phyloP scores from a whole-genome alignment of 1,140 invertebrate genomes.

The Lasioglossum albipes region DNA sequence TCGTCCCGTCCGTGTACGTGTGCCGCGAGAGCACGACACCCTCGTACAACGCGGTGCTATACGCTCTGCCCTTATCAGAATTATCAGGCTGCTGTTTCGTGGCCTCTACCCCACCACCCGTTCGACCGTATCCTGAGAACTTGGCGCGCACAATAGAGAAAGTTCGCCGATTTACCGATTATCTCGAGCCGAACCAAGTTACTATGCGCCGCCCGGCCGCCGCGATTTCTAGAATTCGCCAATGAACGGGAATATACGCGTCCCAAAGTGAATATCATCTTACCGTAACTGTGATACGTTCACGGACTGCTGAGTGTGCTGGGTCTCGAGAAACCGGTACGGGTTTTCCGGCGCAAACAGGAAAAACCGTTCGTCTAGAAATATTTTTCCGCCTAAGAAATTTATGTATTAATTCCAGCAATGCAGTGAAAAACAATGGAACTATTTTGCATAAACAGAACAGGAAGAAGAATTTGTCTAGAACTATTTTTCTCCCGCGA shows the following conservation, averaged over 20 bases:
- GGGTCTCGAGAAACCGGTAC: too few species aligned
- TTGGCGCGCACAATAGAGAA: conserved; percentile 59
- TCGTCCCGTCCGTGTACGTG: conserved; percentile 41
- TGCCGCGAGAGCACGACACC: conserved; percentile 5
- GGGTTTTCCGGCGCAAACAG: too few species aligned
- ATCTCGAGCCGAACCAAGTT: conserved; percentile 45
- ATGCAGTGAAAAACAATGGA: too few species aligned
- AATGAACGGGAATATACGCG: conserved; percentile 18
- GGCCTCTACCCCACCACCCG: neutral
- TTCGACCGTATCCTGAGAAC: conserved; percentile 41
- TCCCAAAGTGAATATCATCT: conserved; percentile 17
- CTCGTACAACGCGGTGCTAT: conserved; percentile 21
- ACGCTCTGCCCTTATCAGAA: conserved; percentile 59
- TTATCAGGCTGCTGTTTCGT: conserved; percentile 58
- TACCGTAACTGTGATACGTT: conserved; percentile 16
- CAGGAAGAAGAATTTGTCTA: too few species aligned
- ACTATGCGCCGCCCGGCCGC: conserved; percentile 5
- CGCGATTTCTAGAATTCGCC: conserved; percentile 38
- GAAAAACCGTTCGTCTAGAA: too few species aligned
- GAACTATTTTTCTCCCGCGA: too few species aligned
- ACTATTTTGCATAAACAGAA: too few species aligned
- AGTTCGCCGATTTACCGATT: conserved; percentile 60
- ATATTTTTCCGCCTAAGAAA: too few species aligned
- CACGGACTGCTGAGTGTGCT: neutral
- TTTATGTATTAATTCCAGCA: too few species aligned